Percentiles rank a stretch among this genome's conserved stretches.
Evolutionary conservation across 2,888 invertebrate species (phyloP).

Genomic region (Gastrophysa polygoni): DNA sequence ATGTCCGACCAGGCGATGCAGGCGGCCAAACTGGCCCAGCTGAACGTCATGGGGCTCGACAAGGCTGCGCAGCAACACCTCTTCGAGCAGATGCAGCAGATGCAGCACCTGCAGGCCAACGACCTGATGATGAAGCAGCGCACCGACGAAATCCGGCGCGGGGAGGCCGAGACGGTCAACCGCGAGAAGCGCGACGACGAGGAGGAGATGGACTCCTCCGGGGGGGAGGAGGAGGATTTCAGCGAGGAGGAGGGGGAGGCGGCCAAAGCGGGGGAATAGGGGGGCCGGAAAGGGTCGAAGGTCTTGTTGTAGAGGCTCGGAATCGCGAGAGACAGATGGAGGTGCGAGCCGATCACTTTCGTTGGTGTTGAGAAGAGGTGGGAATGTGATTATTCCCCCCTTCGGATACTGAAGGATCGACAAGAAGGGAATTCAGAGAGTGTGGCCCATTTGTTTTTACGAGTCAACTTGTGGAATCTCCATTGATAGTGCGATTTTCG

Average conservation of each 20-base stretch:
- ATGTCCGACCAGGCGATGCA: constrained; percentile 73
- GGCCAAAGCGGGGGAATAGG: constrained; percentile 56
- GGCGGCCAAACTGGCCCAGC: constrained; percentile 78
- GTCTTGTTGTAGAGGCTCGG: neutral
- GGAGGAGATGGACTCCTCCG: constrained; percentile 62
- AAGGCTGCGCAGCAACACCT: constrained; percentile 64
- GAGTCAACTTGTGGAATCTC: no score
- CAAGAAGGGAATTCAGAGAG: no score
- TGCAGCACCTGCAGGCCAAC: constrained; percentile 63
- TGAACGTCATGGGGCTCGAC: constrained; percentile 68
- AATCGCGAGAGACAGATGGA: neutral
- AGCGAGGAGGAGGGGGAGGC: constrained; percentile 60
- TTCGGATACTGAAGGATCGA: no score
- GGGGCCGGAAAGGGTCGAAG: neutral
- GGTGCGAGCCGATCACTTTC: no score
- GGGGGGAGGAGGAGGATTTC: constrained; percentile 63
- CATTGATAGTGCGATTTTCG: no score
- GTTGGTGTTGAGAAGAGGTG: no score
- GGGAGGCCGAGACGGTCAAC: constrained; percentile 65
- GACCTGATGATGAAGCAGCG: constrained; percentile 64
- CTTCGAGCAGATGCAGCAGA: constrained; percentile 69
- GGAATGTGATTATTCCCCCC: no score
- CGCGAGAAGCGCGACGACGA: constrained; percentile 55
- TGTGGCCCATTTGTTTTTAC: no score
- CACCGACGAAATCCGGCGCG: constrained; percentile 56